Evolutionary conservation across 2,888 invertebrate genomes (phyloP).

Genomic region (Uropetala carovei): DNA sequence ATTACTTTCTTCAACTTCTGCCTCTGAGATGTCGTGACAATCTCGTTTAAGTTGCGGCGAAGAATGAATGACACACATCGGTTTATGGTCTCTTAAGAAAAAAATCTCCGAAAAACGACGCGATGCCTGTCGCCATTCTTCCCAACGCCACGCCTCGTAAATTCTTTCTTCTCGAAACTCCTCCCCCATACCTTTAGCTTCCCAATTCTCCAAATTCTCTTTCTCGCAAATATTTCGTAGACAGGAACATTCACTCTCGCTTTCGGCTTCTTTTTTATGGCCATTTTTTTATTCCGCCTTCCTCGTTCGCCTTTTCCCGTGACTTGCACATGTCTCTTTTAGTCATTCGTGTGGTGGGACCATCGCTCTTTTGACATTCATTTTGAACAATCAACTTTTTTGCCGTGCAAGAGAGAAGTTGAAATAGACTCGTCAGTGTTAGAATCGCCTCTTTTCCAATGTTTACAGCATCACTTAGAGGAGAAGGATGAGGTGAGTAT

Average conservation of each 20-base stretch:
- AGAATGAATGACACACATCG: neutral
- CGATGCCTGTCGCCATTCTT: neutral
- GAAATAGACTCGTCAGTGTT: neutral
- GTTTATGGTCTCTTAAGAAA: neutral
- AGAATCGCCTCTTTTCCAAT: neutral
- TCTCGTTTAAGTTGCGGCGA: neutral
- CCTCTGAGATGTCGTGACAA: neutral
- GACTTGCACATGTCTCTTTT: neutral
- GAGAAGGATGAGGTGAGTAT: too few relatives aligned
- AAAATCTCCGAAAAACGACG: neutral
- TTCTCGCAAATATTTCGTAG: neutral
- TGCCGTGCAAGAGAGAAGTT: neutral
- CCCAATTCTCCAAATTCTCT: neutral
- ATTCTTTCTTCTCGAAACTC: neutral
- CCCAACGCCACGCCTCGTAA: neutral
- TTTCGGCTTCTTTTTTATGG: neutral
- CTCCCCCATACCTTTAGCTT: neutral
- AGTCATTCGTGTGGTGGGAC: neutral
- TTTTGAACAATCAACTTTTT: too few relatives aligned
- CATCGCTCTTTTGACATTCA: neutral
- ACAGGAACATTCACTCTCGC: neutral
- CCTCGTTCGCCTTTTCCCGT: neutral
- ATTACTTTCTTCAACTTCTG: too few relatives aligned
- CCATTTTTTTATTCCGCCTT: neutral
- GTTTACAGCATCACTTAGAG: neutral